Percentiles rank a stretch among this genome's conserved stretches.
phyloP scores from a whole-genome alignment of 1,140 invertebrate species.

The Drosophila melanica region DNA sequence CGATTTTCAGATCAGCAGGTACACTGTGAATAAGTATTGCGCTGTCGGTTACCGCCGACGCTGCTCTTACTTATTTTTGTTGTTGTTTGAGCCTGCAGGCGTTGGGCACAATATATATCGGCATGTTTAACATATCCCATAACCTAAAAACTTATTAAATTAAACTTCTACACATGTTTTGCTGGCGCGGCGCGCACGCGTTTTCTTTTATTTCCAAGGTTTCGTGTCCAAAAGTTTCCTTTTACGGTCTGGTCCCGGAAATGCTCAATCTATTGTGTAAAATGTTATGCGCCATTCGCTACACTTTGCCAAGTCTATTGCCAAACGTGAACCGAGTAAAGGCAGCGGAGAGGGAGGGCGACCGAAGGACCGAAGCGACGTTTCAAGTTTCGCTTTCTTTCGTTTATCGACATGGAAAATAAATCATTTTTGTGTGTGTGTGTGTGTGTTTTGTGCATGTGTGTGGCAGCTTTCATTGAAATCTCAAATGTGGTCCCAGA shows the following conservation, averaged over 20 bases:
- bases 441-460: constrained; percentile 30
- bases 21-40: too few relatives aligned
- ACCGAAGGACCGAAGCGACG: constrained; percentile 1
- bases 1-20: too few relatives aligned
- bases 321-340: constrained; percentile 15
- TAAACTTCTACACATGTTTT: constrained; percentile 80
- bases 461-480: constrained; percentile 60
- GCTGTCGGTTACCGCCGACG: too few relatives aligned
- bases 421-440: constrained; percentile 64
- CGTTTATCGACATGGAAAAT: constrained; percentile 78
- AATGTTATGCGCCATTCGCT: constrained; percentile 68
- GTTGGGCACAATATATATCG: constrained; percentile 40
- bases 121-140: constrained; percentile 73
- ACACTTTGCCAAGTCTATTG: constrained; percentile 37
- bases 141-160: constrained; percentile 74
- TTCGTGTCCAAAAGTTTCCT: constrained; percentile 16
- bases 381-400: constrained; percentile 72
- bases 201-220: constrained; percentile 20
- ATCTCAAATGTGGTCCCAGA: constrained; percentile 67
- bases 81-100: constrained; percentile 3
- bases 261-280: constrained; percentile 79
- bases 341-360: background rate
- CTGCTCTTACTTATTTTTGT: constrained; percentile 10
- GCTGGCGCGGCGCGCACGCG: constrained; percentile 12
- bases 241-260: constrained; percentile 45